These are phyloP conservation scores for Yponomeuta plumbellus DNA, from an alignment of 2,888 invertebrate species.

Conservation along the genomic window DNA sequence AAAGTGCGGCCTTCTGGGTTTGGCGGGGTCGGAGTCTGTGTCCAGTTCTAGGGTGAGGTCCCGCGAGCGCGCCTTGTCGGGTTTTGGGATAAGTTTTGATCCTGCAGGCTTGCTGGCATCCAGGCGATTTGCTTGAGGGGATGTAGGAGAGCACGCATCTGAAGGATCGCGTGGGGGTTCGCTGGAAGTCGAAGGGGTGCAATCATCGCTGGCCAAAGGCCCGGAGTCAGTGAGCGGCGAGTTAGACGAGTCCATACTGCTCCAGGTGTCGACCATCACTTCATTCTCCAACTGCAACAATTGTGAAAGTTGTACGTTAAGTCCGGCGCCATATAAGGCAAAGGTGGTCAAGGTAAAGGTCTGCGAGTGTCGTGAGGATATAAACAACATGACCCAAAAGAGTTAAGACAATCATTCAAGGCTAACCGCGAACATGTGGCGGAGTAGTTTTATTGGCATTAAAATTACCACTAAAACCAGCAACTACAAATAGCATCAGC, in stretches of 20 bases:
- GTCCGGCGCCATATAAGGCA: conserved; percentile 29
- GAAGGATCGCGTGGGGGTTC: conserved; percentile 48
- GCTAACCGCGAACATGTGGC: conserved; percentile 25
- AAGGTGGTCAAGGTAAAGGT: conserved; percentile 44
- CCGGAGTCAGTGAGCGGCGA: conserved; percentile 72
- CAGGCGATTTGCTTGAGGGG: conserved; percentile 53
- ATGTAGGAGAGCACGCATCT: conserved; percentile 46
- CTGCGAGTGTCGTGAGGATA: conserved; percentile 29
- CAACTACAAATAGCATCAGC: neutral
- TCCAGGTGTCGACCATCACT: conserved; percentile 75
- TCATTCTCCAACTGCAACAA: conserved; percentile 77
- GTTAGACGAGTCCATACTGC: conserved; percentile 75
- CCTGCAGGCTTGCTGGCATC: conserved; percentile 40
- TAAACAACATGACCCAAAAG: conserved; percentile 43
- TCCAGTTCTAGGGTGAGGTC: conserved; percentile 62
- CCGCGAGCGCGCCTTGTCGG: conserved; percentile 62
- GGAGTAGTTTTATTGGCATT: neutral
- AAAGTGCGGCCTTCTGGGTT: conserved; percentile 75
- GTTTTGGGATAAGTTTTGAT: conserved; percentile 34
- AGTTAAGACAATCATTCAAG: conserved; percentile 44
- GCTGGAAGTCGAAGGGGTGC: conserved; percentile 66
- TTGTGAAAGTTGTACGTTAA: conserved; percentile 16
- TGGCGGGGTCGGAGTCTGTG: conserved; percentile 49
- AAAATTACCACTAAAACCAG: neutral
- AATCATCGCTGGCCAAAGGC: conserved; percentile 71